These are phyloP conservation scores for Mastigias papua DNA, from an alignment of 30 jellyfish, hydroid and myxozoan genomes.

Conservation along the genomic window DNA sequence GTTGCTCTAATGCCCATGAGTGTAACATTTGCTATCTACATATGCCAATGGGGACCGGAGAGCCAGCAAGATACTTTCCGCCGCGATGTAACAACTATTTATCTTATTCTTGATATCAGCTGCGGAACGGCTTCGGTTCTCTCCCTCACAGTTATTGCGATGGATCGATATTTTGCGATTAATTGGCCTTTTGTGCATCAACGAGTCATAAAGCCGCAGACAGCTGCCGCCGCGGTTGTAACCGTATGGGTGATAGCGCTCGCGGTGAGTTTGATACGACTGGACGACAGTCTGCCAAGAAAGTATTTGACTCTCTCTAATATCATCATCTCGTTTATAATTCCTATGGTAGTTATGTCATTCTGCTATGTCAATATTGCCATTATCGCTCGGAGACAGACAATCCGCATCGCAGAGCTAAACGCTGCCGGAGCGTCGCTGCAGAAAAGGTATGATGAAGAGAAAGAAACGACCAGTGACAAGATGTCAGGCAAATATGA, in stretches of 20 bases:
- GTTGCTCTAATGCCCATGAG: slow-evolving; percentile 84
- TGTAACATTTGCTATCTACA: slow-evolving; percentile 74
- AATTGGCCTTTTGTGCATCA: slow-evolving; percentile 88
- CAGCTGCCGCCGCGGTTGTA: slow-evolving; percentile 60
- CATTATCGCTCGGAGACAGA: slow-evolving; percentile 84
- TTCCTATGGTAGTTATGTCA: slow-evolving; percentile 79
- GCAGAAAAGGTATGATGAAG: slow-evolving; percentile 30
- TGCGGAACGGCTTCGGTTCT: slow-evolving; percentile 74
- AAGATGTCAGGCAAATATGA: background rate
- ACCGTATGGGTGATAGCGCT: slow-evolving; percentile 70
- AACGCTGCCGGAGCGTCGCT: slow-evolving; percentile 62
- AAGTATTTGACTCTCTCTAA: slow-evolving; percentile 25
- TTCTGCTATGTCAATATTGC: slow-evolving; percentile 80
- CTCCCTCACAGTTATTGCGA: slow-evolving; percentile 83
- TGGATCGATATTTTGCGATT: slow-evolving; percentile 88
- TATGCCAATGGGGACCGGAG: slow-evolving; percentile 72
- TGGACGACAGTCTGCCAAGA: slow-evolving; percentile 10
- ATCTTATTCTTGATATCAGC: slow-evolving; percentile 69
- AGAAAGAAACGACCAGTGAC: slow-evolving; percentile 31
- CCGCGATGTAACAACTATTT: slow-evolving; percentile 13
- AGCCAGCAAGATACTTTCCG: background rate
- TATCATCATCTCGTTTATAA: slow-evolving; percentile 65
- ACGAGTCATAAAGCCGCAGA: slow-evolving; percentile 38
- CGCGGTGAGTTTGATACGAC: slow-evolving; percentile 6
- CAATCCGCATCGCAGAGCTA: slow-evolving; percentile 73